A percentile compares a stretch with the other conserved stretches of the same genome.
phyloP scores from a whole-genome alignment of 2,797 vertebrate species.

The Cygnus olor region DNA sequence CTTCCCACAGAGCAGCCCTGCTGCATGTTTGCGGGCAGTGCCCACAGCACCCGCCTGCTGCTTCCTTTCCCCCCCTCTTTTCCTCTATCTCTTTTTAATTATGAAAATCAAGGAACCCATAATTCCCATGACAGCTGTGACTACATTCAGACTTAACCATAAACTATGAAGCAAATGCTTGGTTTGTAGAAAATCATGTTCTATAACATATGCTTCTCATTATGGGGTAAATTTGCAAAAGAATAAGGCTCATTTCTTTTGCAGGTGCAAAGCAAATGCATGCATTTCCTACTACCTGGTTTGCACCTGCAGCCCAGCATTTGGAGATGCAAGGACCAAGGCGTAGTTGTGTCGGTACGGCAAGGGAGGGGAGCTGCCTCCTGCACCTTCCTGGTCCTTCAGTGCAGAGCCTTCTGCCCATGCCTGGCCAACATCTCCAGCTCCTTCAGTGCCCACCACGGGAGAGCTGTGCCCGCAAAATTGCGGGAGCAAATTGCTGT shows the following conservation, averaged over 20 bases:
- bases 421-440: not conserved
- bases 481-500: not conserved
- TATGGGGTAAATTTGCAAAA: slow-evolving; percentile 31
- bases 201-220: slow-evolving; percentile 65
- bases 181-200: slow-evolving; percentile 55
- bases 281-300: not conserved
- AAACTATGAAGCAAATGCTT: slow-evolving; percentile 47
- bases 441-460: no score
- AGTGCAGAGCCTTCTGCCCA: fast-evolving
- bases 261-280: not conserved
- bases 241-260: not conserved
- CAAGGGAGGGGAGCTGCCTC: not conserved
- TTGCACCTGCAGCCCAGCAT: not conserved
- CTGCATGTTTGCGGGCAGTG: not conserved
- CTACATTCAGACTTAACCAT: slow-evolving; percentile 46
- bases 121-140: slow-evolving; percentile 61
- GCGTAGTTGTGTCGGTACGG: not conserved
- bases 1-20: not conserved
- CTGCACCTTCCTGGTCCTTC: not conserved
- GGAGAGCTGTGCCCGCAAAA: no score
- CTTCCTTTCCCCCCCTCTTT: not conserved
- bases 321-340: fast-evolving
- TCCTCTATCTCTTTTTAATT: slow-evolving; percentile 52
- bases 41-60: not conserved
- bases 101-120: slow-evolving; percentile 52